Evolutionary conservation across 2,113 vertebrate genomes (phyloP).

Genomic region (Dolichotis patagonum): DNA sequence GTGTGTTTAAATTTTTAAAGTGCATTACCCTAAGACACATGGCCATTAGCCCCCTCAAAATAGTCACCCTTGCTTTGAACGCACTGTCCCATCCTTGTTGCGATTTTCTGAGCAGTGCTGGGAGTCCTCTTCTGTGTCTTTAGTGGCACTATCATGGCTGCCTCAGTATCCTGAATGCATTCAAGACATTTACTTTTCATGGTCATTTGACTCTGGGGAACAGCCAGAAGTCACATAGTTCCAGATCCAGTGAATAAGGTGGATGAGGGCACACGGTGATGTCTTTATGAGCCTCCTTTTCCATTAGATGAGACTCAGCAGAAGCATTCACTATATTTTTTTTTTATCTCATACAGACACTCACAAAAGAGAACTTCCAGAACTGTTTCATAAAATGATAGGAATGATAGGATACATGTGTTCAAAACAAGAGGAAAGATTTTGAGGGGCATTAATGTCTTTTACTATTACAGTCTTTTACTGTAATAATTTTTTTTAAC

Average conservation of each 20-base stretch:
- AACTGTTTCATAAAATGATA: not conserved
- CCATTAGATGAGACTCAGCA: not conserved
- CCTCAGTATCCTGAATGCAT: not conserved
- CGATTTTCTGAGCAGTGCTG: not conserved
- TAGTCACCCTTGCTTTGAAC: not conserved
- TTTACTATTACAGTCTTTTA: not conserved
- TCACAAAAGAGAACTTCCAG: not conserved
- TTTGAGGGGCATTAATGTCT: not conserved
- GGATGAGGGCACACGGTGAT: not conserved
- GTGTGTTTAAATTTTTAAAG: not conserved
- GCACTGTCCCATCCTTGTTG: not conserved
- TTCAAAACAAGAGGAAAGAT: not conserved
- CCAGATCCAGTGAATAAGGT: not conserved
- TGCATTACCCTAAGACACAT: not conserved
- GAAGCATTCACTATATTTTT: not conserved
- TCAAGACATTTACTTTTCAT: not conserved
- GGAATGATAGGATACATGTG: not conserved
- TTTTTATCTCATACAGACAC: not conserved
- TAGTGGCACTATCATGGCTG: not conserved
- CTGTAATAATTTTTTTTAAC: not conserved
- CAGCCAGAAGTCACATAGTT: not conserved
- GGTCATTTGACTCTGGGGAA: not conserved
- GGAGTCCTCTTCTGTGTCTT: not conserved
- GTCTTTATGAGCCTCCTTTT: not conserved
- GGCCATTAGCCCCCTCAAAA: not conserved